phyloP scores from a whole-genome alignment of 2,888 invertebrate species.

The Hofmannophila pseudospretella region DNA sequence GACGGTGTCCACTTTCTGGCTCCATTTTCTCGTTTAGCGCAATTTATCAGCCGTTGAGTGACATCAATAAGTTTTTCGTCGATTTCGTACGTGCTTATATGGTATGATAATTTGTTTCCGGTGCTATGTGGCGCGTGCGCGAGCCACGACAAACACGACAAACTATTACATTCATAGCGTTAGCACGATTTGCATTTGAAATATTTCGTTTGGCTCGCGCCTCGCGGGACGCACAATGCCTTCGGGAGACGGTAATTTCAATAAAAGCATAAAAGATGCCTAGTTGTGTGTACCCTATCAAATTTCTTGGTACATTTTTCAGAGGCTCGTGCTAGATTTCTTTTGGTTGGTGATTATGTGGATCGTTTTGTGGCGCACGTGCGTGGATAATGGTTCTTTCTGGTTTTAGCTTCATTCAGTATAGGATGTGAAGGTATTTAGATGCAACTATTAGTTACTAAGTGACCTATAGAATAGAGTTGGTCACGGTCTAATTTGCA shows the following conservation, averaged over 20 bases:
- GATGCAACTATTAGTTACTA: too few relatives aligned
- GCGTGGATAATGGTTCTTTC: conserved; percentile 55
- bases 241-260: conserved; percentile 53
- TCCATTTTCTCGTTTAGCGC: conserved; percentile 65
- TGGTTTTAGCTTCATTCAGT: conserved; percentile 10
- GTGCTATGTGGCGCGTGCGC: conserved; percentile 71
- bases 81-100: conserved; percentile 69
- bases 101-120: conserved; percentile 78
- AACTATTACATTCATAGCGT: conserved; percentile 75
- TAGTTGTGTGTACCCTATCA: conserved; percentile 56
- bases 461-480: too few relatives aligned
- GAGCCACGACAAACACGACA: conserved; percentile 72
- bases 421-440: too few relatives aligned
- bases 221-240: conserved; percentile 62
- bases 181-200: conserved; percentile 78
- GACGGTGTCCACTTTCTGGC: conserved; percentile 39
- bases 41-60: conserved; percentile 63
- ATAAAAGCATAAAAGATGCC: conserved; percentile 38
- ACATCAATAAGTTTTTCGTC: conserved; percentile 72
- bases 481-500: too few relatives aligned
- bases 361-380: conserved; percentile 64
- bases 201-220: conserved; percentile 69
- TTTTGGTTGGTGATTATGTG: conserved; percentile 58
- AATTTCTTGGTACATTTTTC: conserved; percentile 75
- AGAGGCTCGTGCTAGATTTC: conserved; percentile 62